A percentile compares a stretch with the other conserved stretches of the same genome.
Evolutionary conservation across 1,140 invertebrate species (phyloP).

Genomic region (Microplitis demolitor): DNA sequence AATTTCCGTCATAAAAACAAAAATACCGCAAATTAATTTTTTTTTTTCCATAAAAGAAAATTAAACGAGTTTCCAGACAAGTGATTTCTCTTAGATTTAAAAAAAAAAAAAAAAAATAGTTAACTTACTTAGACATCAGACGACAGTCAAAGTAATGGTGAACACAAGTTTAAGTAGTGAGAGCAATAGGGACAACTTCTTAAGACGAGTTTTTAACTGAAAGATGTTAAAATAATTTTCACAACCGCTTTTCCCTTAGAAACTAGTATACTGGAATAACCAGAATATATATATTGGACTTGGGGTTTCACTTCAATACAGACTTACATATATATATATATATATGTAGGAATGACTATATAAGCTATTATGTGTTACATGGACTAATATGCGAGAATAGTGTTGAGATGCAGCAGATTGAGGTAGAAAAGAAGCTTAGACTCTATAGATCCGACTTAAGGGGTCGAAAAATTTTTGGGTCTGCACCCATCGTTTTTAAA

Average conservation of each 20-base stretch:
- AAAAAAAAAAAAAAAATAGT: too few species aligned
- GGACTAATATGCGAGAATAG: neutral
- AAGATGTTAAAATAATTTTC: slow-evolving; percentile 36
- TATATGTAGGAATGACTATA: neutral
- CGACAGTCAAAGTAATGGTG: too few species aligned
- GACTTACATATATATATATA: neutral
- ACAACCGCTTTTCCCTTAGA: slow-evolving; percentile 50
- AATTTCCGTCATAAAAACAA: too few species aligned
- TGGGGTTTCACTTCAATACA: neutral
- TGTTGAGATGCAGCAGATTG: neutral
- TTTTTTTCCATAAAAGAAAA: too few species aligned
- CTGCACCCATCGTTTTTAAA: too few species aligned
- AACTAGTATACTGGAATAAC: slow-evolving; percentile 41
- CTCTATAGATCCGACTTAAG: slow-evolving; percentile 45
- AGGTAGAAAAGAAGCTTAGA: slow-evolving; percentile 34
- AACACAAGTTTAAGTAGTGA: too few species aligned
- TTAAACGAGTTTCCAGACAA: too few species aligned
- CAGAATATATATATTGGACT: slow-evolving; percentile 14
- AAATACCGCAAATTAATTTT: too few species aligned
- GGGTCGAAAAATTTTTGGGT: slow-evolving; percentile 23
- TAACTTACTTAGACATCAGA: too few species aligned
- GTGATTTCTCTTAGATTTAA: too few species aligned
- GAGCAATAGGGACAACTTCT: neutral
- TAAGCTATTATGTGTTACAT: neutral
- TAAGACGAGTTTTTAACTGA: slow-evolving; percentile 1